Base-by-base conservation (phyloP, 1,140 invertebrate genomes). In the Globodera ellingtonae region DNA sequence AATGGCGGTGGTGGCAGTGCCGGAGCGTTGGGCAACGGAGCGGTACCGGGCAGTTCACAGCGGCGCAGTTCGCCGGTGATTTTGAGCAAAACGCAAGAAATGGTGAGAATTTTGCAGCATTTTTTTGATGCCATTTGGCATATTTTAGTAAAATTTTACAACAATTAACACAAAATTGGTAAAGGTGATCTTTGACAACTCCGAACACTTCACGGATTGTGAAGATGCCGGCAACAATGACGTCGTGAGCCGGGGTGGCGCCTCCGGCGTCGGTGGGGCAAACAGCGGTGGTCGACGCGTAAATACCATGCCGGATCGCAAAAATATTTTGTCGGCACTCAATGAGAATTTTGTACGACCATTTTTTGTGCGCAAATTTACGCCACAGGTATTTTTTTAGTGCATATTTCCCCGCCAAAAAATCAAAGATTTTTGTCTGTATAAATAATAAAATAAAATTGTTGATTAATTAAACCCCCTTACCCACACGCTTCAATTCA, bases 51-150 rank as follows among this genome's bases (percentile, higher is more conserved):
- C 77, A 50, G 59, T 66, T 9, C n/a, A 71, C 48, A 52, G 9
- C 65, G 75, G 56, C 80, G 82, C 47, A 81, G 72, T 65, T 85
- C 81, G 50, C 81, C 81, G 47, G 81, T 85, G 48, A 78, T 85
- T 48, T 75, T 85, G 59, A 84, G 82, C 73, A 85, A 85, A 72
- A 85, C 84, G 46, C 84, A 85, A 67, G 84, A 85, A 78, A 85
- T 85, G 84, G 84, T 81, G 9, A 79, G 18, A 72, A 44, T 65
- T 7, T 59, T 47, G 4, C 46, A 47, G 15, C 7, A 72, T 10
- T 35, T 47, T 59, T 21, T 69, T 35, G n/a, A n/a, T 24, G 6
- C 24, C 44, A 18, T 21, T 76, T 44, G 35, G 65, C 62, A 48
- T 48, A 50, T 52, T 52, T 52, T 13, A n/a, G n/a, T n/a, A 52